These are phyloP conservation scores for Eubucco bourcierii DNA, from an alignment of 2,113 vertebrate species.

Conservation along the genomic window DNA sequence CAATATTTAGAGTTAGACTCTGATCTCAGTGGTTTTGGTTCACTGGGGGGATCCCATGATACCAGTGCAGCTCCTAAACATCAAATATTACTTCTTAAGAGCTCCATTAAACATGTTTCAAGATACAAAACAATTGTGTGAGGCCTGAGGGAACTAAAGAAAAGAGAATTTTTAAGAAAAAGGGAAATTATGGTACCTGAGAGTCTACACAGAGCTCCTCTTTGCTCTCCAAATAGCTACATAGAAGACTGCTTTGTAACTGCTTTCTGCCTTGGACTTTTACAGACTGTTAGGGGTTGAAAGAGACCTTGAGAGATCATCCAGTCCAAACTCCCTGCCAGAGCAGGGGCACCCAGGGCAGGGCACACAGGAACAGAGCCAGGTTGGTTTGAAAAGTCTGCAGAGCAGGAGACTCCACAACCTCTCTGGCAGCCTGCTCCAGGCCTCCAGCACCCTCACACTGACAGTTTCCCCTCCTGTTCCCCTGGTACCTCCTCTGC, in stretches of 20 bases:
- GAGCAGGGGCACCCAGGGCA: no score
- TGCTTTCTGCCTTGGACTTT: background rate
- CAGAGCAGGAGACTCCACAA: no score
- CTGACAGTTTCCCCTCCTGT: no score
- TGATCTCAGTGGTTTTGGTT: background rate
- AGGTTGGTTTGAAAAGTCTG: no score
- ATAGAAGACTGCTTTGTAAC: background rate
- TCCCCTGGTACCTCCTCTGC: no score
- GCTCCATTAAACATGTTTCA: constrained; percentile 43
- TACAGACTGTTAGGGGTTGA: no score
- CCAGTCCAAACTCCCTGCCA: no score
- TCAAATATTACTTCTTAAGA: constrained; percentile 39
- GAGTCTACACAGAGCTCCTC: background rate
- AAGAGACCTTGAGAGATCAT: no score
- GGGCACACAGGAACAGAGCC: no score
- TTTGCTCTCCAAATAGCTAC: background rate
- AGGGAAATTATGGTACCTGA: constrained; percentile 22
- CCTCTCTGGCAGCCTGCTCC: no score
- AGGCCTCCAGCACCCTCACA: no score
- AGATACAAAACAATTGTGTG: background rate
- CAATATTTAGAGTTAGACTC: constrained; percentile 10
- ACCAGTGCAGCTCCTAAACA: background rate
- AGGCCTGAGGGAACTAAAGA: background rate
- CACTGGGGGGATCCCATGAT: background rate
- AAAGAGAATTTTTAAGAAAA: background rate